Evolutionary conservation across 2,888 invertebrate genomes (phyloP).

Genomic region (Andrena trimmerana): DNA sequence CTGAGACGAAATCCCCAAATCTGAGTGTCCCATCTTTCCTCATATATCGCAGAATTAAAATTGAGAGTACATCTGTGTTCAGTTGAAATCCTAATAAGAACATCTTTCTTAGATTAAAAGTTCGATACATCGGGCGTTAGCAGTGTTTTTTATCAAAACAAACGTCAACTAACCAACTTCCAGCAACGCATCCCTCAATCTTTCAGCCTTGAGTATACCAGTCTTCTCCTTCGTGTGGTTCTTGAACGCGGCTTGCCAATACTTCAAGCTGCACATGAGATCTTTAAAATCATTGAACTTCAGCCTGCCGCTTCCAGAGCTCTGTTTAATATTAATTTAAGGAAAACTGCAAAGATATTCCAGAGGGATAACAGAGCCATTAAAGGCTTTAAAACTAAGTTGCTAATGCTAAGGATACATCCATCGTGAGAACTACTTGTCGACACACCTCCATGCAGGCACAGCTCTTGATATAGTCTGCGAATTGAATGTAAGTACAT

Average conservation of each 20-base stretch:
- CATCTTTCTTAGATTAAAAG: slow-evolving; percentile 4
- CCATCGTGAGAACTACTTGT: slow-evolving; percentile 95
- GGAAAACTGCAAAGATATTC: slow-evolving; percentile 42
- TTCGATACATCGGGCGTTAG: not conserved
- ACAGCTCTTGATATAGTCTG: slow-evolving; percentile 97
- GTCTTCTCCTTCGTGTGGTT: slow-evolving; percentile 96
- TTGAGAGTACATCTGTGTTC: slow-evolving; percentile 93
- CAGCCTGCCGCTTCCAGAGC: slow-evolving; percentile 92
- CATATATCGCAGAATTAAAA: slow-evolving; percentile 94
- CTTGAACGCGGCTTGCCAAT: slow-evolving; percentile 96
- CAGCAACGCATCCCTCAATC: slow-evolving; percentile 92
- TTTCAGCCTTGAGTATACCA: slow-evolving; percentile 94
- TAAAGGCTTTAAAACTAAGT: not conserved
- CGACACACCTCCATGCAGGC: slow-evolving; percentile 96
- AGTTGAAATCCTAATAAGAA: slow-evolving; percentile 90
- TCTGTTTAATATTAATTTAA: slow-evolving; percentile 85
- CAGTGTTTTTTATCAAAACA: not conserved
- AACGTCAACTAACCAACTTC: slow-evolving; percentile 89
- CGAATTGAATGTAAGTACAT: slow-evolving; percentile 66
- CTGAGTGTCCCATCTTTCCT: slow-evolving; percentile 96
- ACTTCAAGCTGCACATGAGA: slow-evolving; percentile 95
- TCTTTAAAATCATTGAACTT: slow-evolving; percentile 95
- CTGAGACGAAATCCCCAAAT: slow-evolving; percentile 96
- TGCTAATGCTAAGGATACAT: slow-evolving; percentile 89
- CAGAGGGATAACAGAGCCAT: not conserved